Evolutionary conservation across 2,113 vertebrate species (phyloP).

Genomic region (Hepsetus odoe): DNA sequence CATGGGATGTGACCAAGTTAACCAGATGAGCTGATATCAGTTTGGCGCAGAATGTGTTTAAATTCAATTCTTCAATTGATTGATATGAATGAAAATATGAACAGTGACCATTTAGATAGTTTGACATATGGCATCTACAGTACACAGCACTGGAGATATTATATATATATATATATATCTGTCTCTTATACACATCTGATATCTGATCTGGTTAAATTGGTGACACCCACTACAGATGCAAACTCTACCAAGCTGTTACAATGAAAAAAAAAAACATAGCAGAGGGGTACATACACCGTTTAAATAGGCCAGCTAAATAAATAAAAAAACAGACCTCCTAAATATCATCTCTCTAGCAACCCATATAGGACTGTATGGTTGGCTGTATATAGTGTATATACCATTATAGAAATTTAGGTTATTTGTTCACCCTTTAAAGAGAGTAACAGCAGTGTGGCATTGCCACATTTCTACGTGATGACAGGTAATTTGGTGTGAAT

Average conservation of each 20-base stretch:
- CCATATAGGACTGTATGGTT: constrained; percentile 36
- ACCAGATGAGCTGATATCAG: constrained; percentile 54
- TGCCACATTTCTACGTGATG: constrained; percentile 21
- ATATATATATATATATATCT: no score
- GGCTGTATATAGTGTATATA: constrained; percentile 13
- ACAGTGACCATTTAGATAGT: no score
- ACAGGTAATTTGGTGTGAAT: not conserved
- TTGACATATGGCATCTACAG: no score
- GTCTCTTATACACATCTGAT: no score
- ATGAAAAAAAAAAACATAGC: not conserved
- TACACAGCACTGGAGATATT: no score
- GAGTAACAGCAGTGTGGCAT: not conserved
- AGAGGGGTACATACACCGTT: no score
- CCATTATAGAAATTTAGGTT: constrained; percentile 1
- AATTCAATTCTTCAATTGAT: no score
- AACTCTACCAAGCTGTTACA: not conserved
- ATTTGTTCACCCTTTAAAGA: no score
- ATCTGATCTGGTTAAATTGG: constrained; percentile 56
- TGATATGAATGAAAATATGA: no score
- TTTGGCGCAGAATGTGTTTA: no score
- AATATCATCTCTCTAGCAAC: constrained; percentile 25
- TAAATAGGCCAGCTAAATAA: constrained; percentile 32
- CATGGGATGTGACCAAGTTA: constrained; percentile 56
- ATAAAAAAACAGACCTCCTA: constrained; percentile 34
- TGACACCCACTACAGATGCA: constrained; percentile 46